phyloP scores from a whole-genome alignment of 2,888 invertebrate species.

The Ochlodes sylvanus region DNA sequence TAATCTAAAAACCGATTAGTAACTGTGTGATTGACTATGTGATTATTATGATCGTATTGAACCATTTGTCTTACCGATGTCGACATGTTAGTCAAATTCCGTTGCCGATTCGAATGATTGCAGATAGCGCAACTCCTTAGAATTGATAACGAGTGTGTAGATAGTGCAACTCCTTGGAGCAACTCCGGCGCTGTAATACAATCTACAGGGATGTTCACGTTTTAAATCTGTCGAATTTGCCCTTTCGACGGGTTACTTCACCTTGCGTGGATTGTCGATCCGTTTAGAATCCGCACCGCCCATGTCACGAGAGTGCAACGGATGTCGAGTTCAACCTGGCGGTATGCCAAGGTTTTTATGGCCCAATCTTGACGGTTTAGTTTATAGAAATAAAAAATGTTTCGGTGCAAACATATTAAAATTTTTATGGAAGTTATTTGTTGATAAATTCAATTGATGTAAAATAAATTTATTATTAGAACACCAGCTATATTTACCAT shows the following conservation, averaged over 20 bases:
- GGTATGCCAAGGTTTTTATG: constrained; percentile 36
- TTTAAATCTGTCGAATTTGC: constrained; percentile 77
- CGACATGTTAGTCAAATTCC: constrained; percentile 54
- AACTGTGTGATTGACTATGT: background rate
- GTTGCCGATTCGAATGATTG: constrained; percentile 44
- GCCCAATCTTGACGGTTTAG: constrained; percentile 19
- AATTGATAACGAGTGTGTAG: constrained; percentile 45
- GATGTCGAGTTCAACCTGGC: constrained; percentile 29
- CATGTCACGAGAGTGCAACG: constrained; percentile 50
- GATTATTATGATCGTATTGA: background rate
- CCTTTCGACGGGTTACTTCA: constrained; percentile 79
- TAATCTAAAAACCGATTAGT: constrained; percentile 16
- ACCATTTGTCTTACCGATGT: constrained; percentile 65
- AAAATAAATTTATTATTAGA: background rate
- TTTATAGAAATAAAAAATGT: constrained; percentile 1
- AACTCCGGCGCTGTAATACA: constrained; percentile 62
- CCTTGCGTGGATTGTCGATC: constrained; percentile 76
- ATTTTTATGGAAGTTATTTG: background rate
- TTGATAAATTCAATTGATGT: background rate
- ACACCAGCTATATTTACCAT: background rate
- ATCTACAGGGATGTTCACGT: constrained; percentile 71
- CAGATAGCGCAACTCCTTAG: constrained; percentile 53
- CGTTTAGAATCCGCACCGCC: constrained; percentile 57
- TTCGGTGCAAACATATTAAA: background rate
- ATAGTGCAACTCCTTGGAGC: constrained; percentile 52